Conservation (phyloP, 2,113 vertebrate genomes). For the Dipodomys stephensi region DNA sequence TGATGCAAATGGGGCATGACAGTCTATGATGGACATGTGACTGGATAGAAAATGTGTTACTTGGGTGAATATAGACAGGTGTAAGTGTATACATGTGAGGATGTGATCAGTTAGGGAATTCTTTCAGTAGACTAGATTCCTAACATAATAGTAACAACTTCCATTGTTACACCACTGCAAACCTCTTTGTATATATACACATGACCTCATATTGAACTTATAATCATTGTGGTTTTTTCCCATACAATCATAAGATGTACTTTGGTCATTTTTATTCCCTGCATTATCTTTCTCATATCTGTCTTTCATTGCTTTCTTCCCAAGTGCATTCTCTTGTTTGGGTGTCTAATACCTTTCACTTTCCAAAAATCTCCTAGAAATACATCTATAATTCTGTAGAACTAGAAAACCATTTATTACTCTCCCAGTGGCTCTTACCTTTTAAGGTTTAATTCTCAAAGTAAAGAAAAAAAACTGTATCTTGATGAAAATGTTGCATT, state of each 20-base stretch:
- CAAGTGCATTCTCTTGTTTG: not conserved
- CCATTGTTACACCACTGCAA: too few relatives aligned
- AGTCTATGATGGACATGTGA: not conserved
- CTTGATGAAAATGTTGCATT: not conserved
- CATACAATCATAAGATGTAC: too few relatives aligned
- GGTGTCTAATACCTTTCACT: not conserved
- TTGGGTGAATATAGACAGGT: not conserved
- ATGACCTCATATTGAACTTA: not conserved
- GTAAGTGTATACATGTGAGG: not conserved
- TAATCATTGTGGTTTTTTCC: not conserved
- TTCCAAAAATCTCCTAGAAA: constrained; percentile 35
- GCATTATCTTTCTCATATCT: too few relatives aligned
- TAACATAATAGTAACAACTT: not conserved
- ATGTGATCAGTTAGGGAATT: not conserved
- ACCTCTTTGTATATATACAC: too few relatives aligned
- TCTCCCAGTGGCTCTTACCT: not conserved
- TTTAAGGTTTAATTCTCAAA: not conserved
- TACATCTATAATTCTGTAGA: not conserved
- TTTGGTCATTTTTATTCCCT: too few relatives aligned
- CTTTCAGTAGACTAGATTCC: not conserved
- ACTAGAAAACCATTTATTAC: not conserved
- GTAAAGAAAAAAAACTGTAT: not conserved
- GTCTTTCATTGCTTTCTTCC: not conserved
- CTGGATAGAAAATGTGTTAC: not conserved
- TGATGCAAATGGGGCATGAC: not conserved